These are phyloP conservation scores for Polypedilum vanderplanki DNA, from an alignment of 1,140 invertebrate species.

Conservation along the genomic window DNA sequence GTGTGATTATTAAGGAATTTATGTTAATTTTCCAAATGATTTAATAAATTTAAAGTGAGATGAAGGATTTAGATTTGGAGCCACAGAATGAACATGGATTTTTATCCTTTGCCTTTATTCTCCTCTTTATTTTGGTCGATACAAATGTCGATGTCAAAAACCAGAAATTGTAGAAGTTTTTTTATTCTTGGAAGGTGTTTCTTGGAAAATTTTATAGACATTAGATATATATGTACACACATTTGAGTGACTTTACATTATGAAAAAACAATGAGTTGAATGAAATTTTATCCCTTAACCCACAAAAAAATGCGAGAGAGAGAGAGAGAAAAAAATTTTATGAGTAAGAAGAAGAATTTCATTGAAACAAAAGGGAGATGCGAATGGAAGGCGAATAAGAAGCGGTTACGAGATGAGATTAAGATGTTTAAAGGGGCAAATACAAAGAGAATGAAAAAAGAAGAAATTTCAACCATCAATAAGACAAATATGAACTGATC, in stretches of 20 bases:
- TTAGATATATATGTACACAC: neutral
- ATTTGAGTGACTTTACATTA: neutral
- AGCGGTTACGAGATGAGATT: neutral
- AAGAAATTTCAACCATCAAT: neutral
- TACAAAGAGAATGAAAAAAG: neutral
- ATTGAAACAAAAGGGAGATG: neutral
- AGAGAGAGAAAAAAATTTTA: too few species aligned
- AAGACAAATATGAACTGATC: neutral
- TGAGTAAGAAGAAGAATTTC: neutral
- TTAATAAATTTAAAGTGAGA: conserved; percentile 4
- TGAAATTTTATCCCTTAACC: conserved; percentile 18
- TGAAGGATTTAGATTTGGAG: conserved; percentile 7
- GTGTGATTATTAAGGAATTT: neutral
- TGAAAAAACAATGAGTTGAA: neutral
- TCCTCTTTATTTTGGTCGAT: neutral
- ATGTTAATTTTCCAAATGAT: conserved; percentile 19
- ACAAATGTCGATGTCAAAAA: conserved; percentile 6
- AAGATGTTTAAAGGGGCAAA: neutral
- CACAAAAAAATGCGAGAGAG: neutral
- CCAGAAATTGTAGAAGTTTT: conserved; percentile 8
- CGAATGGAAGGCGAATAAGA: neutral
- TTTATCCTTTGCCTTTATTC: neutral
- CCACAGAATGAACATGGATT: neutral
- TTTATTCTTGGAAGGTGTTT: neutral
- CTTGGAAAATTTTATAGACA: neutral